Conservation (phyloP, 2,113 vertebrate species). For the Dipodomys ordii region DNA sequence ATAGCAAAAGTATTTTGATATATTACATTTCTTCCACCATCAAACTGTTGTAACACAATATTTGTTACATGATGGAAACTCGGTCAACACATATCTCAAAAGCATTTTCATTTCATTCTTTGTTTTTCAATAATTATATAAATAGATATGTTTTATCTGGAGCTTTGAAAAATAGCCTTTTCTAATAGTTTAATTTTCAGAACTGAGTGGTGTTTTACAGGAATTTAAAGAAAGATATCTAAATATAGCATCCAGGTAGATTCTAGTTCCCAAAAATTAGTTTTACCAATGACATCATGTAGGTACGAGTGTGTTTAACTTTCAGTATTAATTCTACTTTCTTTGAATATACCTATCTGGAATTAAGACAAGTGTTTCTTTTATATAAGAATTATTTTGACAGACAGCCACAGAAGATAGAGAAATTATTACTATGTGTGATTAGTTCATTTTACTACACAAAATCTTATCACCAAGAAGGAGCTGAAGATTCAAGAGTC, state of each 20-base stretch:
- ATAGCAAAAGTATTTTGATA: constrained; percentile 29
- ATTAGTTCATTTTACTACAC: constrained; percentile 26
- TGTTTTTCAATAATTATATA: not conserved
- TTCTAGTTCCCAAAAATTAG: constrained; percentile 8
- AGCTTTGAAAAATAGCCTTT: not conserved
- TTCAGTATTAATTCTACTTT: constrained; percentile 59
- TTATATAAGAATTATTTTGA: constrained; percentile 64
- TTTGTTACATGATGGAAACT: not conserved
- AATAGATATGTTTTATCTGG: not conserved
- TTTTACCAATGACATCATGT: constrained; percentile 34
- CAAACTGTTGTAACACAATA: not conserved
- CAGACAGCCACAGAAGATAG: constrained; percentile 44
- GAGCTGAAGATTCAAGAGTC: not conserved
- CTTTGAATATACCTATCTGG: constrained; percentile 64
- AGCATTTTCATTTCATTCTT: not conserved
- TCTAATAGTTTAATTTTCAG: not conserved
- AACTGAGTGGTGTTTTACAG: not conserved
- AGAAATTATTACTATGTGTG: constrained; percentile 49
- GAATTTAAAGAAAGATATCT: not conserved
- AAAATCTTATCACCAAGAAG: constrained; percentile 44
- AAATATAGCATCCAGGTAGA: not conserved
- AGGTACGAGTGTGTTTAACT: constrained; percentile 48
- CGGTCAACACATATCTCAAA: not conserved
- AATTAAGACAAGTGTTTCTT: constrained; percentile 63
- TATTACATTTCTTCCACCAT: not conserved